Evolutionary conservation across 1,140 invertebrate species (phyloP).

Genomic region (Cardiocondyla obscurior): DNA sequence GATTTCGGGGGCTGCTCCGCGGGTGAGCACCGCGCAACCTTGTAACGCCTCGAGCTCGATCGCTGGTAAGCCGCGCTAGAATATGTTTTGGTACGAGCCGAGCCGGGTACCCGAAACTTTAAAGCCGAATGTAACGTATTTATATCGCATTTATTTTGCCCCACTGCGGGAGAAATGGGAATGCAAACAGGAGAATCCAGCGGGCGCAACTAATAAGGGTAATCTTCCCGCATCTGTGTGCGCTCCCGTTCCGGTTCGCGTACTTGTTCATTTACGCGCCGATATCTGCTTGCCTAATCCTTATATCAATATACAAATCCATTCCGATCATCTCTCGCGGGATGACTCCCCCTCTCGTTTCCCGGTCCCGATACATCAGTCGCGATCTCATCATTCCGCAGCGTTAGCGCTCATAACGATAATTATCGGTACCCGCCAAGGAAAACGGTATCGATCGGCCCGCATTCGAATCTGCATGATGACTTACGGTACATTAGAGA

Average conservation of each 20-base stretch:
- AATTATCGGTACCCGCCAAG: conserved; percentile 75
- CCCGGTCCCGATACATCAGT: conserved; percentile 54
- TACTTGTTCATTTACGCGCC: conserved; percentile 19
- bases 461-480: conserved; percentile 6
- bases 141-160: background rate
- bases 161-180: background rate
- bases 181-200: background rate
- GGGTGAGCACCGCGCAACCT: background rate
- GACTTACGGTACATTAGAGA: background rate
- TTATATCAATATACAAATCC: background rate
- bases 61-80: background rate
- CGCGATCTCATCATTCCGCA: conserved; percentile 65
- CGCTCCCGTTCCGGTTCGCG: background rate
- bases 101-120: background rate
- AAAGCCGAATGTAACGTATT: background rate
- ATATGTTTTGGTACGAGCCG: background rate
- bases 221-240: background rate
- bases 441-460: conserved; percentile 58
- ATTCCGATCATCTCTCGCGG: conserved; percentile 1
- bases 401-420: conserved; percentile 78
- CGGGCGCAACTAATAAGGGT: background rate
- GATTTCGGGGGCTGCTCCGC: no score
- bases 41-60: background rate
- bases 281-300: background rate
- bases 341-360: conserved; percentile 42